These are phyloP conservation scores for Amphilophus citrinellus DNA, from an alignment of 2,113 vertebrate genomes.

Conservation along the genomic window DNA sequence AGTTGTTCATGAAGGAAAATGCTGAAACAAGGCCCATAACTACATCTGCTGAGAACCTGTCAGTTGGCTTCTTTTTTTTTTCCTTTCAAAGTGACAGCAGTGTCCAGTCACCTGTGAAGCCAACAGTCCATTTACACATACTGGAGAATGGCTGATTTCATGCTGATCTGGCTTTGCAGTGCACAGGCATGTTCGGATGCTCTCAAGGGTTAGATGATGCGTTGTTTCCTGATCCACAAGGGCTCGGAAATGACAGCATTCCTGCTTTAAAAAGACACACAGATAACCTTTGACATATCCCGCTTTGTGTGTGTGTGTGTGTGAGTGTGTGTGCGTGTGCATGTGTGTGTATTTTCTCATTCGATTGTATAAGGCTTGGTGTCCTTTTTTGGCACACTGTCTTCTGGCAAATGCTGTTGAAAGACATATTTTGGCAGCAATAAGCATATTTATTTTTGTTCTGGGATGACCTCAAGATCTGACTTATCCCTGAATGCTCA, in stretches of 20 bases:
- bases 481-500: conserved; percentile 21
- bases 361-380: conserved; percentile 9
- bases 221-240: conserved; percentile 64
- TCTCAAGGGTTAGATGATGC: conserved; percentile 66
- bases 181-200: conserved; percentile 51
- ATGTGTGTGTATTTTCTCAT: background rate
- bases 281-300: conserved; percentile 59
- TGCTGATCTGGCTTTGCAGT: conserved; percentile 65
- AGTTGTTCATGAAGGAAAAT: conserved; percentile 39
- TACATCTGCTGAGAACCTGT: conserved; percentile 38
- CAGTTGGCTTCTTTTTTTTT: conserved; percentile 19
- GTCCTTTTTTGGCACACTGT: conserved; percentile 41
- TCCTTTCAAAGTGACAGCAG: conserved; percentile 52
- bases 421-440: conserved; percentile 50
- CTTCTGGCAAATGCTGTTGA: conserved; percentile 25
- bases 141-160: conserved; percentile 76
- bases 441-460: conserved; percentile 45
- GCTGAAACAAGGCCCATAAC: conserved; percentile 55
- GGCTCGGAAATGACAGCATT: conserved; percentile 63
- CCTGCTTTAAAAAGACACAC: conserved; percentile 57
- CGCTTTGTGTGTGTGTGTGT: fast-evolving
- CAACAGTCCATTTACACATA: conserved; percentile 79
- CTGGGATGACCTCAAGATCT: conserved; percentile 23
- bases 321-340: background rate
- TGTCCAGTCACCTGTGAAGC: conserved; percentile 65